A percentile compares a stretch with the other conserved stretches of the same genome.
Evolutionary conservation across 2,888 invertebrate species (phyloP).

Genomic region (Lysandra coridon): DNA sequence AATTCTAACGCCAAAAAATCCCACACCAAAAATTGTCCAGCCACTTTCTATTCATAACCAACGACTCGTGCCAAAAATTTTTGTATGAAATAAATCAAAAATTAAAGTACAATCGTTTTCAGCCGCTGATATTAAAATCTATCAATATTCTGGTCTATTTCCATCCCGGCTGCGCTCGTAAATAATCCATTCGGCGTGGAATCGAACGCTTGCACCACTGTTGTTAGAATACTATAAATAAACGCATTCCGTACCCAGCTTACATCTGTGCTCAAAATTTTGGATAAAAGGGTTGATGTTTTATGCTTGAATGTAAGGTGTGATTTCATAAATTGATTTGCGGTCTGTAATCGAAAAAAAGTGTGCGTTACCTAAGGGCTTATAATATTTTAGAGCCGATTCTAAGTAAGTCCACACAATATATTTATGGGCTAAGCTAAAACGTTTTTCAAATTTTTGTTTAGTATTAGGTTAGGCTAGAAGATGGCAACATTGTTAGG

Average conservation of each 20-base stretch:
- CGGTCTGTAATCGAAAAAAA: not conserved
- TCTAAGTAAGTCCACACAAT: no score
- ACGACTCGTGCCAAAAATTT: not conserved
- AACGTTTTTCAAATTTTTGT: no score
- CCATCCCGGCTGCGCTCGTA: conserved; percentile 43
- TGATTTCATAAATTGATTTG: not conserved
- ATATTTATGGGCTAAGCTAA: no score
- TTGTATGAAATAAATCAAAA: conserved; percentile 23
- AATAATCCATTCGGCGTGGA: conserved; percentile 50
- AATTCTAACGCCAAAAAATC: not conserved
- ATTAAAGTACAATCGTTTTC: conserved; percentile 30
- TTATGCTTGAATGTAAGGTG: not conserved
- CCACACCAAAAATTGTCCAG: not conserved
- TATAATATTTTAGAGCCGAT: no score
- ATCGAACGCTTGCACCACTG: conserved; percentile 48
- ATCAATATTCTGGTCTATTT: conserved; percentile 41
- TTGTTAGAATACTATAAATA: conserved; percentile 47
- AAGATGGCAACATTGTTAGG: no score
- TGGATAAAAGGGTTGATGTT: conserved; percentile 22
- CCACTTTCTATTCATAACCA: conserved; percentile 2
- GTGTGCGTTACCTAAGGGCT: not conserved
- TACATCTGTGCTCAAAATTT: conserved; percentile 34
- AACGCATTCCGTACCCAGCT: conserved; percentile 41
- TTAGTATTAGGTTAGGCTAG: no score
- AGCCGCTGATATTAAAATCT: conserved; percentile 30